Base-by-base conservation (phyloP, 2,113 vertebrate species). In the Myotis brandtii region DNA sequence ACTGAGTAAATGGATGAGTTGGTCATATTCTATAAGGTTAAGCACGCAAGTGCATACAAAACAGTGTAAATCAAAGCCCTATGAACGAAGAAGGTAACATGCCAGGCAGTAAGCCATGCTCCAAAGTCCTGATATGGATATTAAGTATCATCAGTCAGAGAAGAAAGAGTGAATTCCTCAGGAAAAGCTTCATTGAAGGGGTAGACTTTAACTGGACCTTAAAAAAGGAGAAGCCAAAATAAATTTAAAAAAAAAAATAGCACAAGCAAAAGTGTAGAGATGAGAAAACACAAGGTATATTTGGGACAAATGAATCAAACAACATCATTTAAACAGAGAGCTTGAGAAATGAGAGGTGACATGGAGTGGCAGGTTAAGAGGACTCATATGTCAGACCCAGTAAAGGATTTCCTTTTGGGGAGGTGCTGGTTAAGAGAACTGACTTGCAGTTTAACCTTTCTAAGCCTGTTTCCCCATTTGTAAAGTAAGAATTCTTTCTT, bases 191-290 rank as follows among this genome's bases (percentile, higher is more conserved):
- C 43, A 76, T 1, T 43, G 46, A 89, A 46, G 52, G 37, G 20
- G 3, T 66, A 4, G 46, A 46, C 59, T 27, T 84, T 52, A 89
- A 92, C 6, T 25, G 25, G 52, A 85, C 46, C 48, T 52, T 83
- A 7, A 89, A 89, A 92, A 94, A 50, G n/a, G 52, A 89, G 34
- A 89, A 91, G 50, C 7, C 56, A 73, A 80, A 76, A 13, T 48
- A 82, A 75, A 7, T 4, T 4, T 4, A 27, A 10, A 62, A 3
- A 59, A 70, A 81, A 70, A 73, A 50, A 88, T 0, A 52, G 37
- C 32, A 79, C 32, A 86, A 76, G 43, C 66, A 23, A 79, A 95
- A 83, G 32, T 10, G 9, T 6, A 79, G 34, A 75, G 34, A 48
- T 46, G 14, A 92, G 48, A 76, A 90, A 87, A 80, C 54, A 64